These are phyloP conservation scores for Columba janthina DNA, from an alignment of 2,113 vertebrate species.

Conservation along the genomic window DNA sequence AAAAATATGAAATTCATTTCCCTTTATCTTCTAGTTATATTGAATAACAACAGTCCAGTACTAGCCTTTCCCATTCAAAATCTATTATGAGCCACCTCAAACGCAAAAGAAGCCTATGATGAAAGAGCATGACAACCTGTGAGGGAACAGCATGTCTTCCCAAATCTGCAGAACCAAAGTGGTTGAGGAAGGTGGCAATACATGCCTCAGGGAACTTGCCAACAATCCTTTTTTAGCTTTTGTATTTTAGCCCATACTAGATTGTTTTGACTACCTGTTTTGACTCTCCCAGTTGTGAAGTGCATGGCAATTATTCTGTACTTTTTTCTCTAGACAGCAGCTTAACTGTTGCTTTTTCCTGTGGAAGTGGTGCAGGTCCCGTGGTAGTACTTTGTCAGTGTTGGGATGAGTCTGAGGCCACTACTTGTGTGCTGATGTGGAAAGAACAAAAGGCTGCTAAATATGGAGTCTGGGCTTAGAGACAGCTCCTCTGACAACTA, in stretches of 20 bases:
- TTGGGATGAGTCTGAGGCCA: not conserved
- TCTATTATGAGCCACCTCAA: not conserved
- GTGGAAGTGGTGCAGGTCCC: not conserved
- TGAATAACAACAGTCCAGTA: constrained; percentile 12
- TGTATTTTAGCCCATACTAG: not conserved
- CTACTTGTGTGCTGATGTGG: not conserved
- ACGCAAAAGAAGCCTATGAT: not conserved
- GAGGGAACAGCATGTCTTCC: not conserved
- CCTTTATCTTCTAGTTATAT: not conserved
- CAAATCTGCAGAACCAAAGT: not conserved
- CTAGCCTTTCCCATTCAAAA: not conserved
- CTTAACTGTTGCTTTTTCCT: not conserved
- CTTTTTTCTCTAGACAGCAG: not conserved
- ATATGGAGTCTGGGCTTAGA: not conserved
- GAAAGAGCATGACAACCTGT: not conserved
- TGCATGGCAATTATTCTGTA: not conserved
- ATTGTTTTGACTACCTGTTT: not conserved
- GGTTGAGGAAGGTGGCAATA: not conserved
- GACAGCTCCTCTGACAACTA: not conserved
- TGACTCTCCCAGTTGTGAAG: not conserved
- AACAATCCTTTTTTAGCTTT: not conserved
- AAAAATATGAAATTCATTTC: not conserved
- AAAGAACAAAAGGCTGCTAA: not conserved
- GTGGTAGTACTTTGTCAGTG: not conserved
- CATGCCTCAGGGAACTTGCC: not conserved